phyloP scores from a whole-genome alignment of 2,113 vertebrate genomes.

The Triplophysa rosa region DNA sequence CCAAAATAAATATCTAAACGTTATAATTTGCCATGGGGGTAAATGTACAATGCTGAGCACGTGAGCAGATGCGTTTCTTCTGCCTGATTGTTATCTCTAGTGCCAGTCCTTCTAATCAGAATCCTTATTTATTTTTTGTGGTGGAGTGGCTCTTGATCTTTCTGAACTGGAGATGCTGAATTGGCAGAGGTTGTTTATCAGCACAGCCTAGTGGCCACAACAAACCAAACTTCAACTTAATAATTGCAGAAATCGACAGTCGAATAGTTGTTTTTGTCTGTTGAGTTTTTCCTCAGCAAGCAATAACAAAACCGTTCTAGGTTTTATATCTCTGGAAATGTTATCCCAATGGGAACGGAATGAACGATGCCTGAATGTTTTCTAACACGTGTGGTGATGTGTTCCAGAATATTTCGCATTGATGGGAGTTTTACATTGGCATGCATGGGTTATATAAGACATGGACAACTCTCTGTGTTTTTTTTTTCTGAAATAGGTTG shows the following conservation, averaged over 20 bases:
- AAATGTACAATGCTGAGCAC: constrained; percentile 9
- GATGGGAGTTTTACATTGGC: background rate
- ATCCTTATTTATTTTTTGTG: constrained; percentile 5
- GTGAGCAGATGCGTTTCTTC: background rate
- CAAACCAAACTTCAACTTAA: background rate
- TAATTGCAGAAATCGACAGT: background rate
- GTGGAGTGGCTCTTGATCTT: constrained; percentile 33
- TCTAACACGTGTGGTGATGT: background rate
- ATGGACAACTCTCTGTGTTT: constrained; percentile 11
- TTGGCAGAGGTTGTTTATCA: constrained; percentile 30
- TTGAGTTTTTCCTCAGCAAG: background rate
- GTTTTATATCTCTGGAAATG: too few relatives aligned
- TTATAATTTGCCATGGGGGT: too few relatives aligned
- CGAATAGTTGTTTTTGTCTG: background rate
- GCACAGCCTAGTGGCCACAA: background rate
- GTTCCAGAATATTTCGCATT: background rate
- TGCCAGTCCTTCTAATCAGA: background rate
- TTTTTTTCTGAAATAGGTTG: constrained; percentile 5
- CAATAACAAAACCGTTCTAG: too few relatives aligned
- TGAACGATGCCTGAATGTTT: too few relatives aligned
- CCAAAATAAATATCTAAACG: too few relatives aligned
- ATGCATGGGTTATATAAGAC: constrained; percentile 40
- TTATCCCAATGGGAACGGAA: too few relatives aligned
- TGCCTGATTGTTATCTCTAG: constrained; percentile 32
- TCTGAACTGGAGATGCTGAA: constrained; percentile 11